phyloP scores from a whole-genome alignment of 2,113 vertebrate species.

The Vimba vimba region DNA sequence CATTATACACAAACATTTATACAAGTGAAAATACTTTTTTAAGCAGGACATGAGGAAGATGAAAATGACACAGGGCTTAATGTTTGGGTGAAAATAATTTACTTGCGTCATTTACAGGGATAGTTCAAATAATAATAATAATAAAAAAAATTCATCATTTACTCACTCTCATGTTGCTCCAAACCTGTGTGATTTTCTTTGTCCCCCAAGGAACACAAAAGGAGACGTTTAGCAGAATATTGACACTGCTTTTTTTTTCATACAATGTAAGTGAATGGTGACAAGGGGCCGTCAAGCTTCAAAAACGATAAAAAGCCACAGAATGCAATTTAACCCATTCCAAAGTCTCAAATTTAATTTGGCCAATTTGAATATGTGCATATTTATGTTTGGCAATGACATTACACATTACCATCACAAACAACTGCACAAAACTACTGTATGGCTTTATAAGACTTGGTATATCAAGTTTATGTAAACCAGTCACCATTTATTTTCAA shows the following conservation, averaged over 20 bases:
- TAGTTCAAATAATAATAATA: not conserved
- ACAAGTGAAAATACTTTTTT: not conserved
- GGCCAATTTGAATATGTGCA: not conserved
- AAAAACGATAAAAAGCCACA: not conserved
- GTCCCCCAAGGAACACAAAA: not conserved
- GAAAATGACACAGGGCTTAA: not conserved
- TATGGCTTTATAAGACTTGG: not conserved
- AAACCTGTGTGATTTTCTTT: not conserved
- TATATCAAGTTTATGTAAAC: not conserved
- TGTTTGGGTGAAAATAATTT: not conserved
- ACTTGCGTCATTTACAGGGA: not conserved
- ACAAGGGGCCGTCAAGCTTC: not conserved
- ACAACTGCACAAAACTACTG: not conserved
- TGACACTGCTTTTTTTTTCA: not conserved
- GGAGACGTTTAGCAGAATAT: not conserved
- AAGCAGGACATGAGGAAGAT: not conserved
- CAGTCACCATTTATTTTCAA: not conserved
- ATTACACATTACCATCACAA: not conserved
- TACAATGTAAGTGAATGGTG: not conserved
- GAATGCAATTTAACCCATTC: not conserved
- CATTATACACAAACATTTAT: not conserved
- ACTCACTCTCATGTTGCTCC: not conserved
- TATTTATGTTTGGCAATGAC: not conserved
- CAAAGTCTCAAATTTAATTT: not conserved
- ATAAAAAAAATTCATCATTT: not conserved